phyloP scores from a whole-genome alignment of 2,113 vertebrate genomes.

The Tupaia tana region DNA sequence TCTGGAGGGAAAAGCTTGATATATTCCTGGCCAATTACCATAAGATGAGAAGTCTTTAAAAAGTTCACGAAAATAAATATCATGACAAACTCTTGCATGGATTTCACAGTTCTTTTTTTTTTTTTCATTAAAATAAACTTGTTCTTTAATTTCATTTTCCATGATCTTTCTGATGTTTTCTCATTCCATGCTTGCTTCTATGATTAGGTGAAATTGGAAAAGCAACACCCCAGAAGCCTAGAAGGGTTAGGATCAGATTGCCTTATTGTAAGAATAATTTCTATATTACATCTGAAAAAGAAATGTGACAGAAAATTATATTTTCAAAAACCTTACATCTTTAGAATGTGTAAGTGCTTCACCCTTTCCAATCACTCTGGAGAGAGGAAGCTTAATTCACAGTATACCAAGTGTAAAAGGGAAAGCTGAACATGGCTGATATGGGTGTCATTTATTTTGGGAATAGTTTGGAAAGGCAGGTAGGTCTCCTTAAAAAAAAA shows the following conservation, averaged over 20 bases:
- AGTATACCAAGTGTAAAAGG: neutral
- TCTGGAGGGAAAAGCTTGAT: neutral
- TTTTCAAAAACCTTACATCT: neutral
- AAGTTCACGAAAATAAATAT: too few relatives aligned
- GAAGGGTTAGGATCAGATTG: neutral
- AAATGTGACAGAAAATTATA: neutral
- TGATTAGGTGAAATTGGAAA: neutral
- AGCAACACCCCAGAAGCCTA: neutral
- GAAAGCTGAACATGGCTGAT: neutral
- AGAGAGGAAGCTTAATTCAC: neutral
- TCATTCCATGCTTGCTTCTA: neutral
- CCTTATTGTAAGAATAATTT: neutral
- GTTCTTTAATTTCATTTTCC: too few relatives aligned
- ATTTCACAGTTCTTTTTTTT: too few relatives aligned
- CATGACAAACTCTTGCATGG: too few relatives aligned
- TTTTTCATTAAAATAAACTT: too few relatives aligned
- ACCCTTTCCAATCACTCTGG: neutral
- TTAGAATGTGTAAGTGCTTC: neutral
- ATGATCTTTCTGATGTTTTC: too few relatives aligned
- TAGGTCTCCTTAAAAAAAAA: neutral
- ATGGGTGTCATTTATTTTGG: neutral
- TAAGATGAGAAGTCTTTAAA: too few relatives aligned
- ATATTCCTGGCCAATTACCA: neutral
- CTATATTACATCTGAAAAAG: neutral
- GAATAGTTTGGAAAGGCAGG: neutral